Base-by-base conservation (phyloP, 2,113 vertebrate species). In the Cephalopholis sonnerati region DNA sequence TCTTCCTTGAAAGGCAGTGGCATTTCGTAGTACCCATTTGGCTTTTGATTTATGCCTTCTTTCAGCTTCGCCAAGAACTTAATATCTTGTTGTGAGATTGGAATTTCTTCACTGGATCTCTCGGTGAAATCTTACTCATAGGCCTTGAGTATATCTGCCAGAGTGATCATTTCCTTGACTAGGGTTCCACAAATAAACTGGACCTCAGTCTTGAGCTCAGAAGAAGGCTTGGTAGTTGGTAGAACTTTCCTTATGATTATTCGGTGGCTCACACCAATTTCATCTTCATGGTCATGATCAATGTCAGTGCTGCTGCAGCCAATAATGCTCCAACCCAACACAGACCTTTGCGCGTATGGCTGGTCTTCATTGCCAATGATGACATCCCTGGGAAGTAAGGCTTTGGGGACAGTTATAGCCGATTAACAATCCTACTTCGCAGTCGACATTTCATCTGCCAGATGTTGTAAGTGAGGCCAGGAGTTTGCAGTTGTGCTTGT, bases 251-350 rank as follows among this genome's bases (percentile, higher is more conserved):
- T 79, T 3, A 83, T 50, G 12, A 29, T 29, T 2, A 79, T 39
- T 11, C 20, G 15, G 22, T 87, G 61, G 3, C 71, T 83, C 15
- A 59, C 15, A 55, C 84, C 74, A n/a, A 86, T 82, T 3, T 27
- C 67, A 65, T 86, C 79, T 12, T 12, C 44, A 10, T 46, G 44
- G 4, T 54, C 68, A 78, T 63, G 68, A 54, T 87, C 57, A n/a
- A 69, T 2, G 58, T 16, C 46, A 22, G 57, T n/a, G 22, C 62
- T 75, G 2, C 54, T 46, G 24, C 62, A 82, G 57, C 79, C 74
- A 9, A 88, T 51, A 36, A 82, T 22, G 20, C 68, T 88, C 79
- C 82, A 85, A 1, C 78, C 64, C 15, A 83, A 29, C 36, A 70
- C 76, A 61, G 81, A 76, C 32, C 20, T 79, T 18, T 61, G 61